Base-by-base conservation (phyloP, 1,140 invertebrate species). In the Euwallacea fornicatus region DNA sequence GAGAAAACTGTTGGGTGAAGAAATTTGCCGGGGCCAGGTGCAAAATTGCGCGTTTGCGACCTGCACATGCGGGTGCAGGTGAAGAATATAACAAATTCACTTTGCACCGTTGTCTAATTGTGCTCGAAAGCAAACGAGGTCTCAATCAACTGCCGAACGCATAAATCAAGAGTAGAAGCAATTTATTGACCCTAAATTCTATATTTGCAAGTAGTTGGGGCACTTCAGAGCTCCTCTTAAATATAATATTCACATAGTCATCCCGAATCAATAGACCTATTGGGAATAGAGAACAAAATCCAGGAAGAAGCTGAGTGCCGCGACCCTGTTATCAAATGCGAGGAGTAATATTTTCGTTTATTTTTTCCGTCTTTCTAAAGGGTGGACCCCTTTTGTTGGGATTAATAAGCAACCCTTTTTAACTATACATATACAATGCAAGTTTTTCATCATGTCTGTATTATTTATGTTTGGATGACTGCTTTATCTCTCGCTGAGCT, bases 391-490 rank as follows among this genome's bases (percentile, higher is more conserved):
- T 72, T 76, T 76, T 74, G 73, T 76, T 70, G 65, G 65, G 70
- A 77, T 76, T 77, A 77, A 77, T 77, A 72, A 70, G 66, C 73
- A 76, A 77, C 75, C 76, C 75, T 76, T 77, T 77, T 74, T 77
- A 77, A 72, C 66, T 72, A 72, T 72, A 72, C 64, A 73, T 75
- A 70, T 73, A 77, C 76, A 77, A 77, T 76, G 73, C 73, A 76
- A 76, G 74, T 75, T 77, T 77, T 77, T 77, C 76, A 77, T 77
- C 74, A 77, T 75, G 76, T 62, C 73, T 75, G 65, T 73, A 76
- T 77, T 77, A 77, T 77, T 77, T 74, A 77, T 77, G 72, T 73
- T 72, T 76, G 73, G 75, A 75, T 77, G 76, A 76, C 75, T 74
- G 73, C 76, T 77, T 76, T 77, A 76, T 77, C 74, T 77, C 50